Base-by-base conservation (phyloP, 2,888 invertebrate genomes). In the Macrophya alboannulata region DNA sequence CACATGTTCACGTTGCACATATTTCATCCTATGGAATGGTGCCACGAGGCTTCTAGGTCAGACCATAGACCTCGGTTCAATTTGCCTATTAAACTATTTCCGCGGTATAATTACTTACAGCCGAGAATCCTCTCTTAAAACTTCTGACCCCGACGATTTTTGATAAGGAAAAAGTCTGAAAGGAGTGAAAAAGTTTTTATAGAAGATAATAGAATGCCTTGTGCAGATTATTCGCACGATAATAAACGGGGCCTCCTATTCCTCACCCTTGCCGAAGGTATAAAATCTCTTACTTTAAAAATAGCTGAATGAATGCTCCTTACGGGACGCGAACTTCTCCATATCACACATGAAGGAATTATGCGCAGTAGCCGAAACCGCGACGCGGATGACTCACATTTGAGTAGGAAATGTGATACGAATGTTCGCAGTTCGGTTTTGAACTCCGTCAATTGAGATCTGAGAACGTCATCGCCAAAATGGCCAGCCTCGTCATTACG, bases 41-140 rank as follows among this genome's bases (percentile, higher is more conserved):
- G 72, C 72, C 72, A 74, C 72, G 45, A 21, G 43, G 72, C 72
- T 74, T 74, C 43, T 74, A 40, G 72, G 72, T 74, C 72, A 74
- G n/a, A 21, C 31, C 31, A 71, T 37, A 71, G 71, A 15, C 40
- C 40, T 40, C 25, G 71, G 31, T 40, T 71, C 17, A 71, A 71
- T 71, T 40, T 40, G 17, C 17, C 40, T 40, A 37, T 40, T 40
- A 6, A 1, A n/a, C 71, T 25, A 68, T 68, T 68, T 68, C 15
- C 37, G 10, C 68, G 68, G 6, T 68, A 1, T 12, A 48, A 1
- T 15, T 68, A 6, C 68, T 15, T 0, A 15, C 37, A 17, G 37
- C 37, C 1, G 10, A 37, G 31, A 4, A 68, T 17, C 12, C 15
- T 37, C 37, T 68, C 37, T 68, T 25, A 1, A 10, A 15, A 21